phyloP scores from a whole-genome alignment of 2,888 invertebrate species.

The Lymantria dispar region DNA sequence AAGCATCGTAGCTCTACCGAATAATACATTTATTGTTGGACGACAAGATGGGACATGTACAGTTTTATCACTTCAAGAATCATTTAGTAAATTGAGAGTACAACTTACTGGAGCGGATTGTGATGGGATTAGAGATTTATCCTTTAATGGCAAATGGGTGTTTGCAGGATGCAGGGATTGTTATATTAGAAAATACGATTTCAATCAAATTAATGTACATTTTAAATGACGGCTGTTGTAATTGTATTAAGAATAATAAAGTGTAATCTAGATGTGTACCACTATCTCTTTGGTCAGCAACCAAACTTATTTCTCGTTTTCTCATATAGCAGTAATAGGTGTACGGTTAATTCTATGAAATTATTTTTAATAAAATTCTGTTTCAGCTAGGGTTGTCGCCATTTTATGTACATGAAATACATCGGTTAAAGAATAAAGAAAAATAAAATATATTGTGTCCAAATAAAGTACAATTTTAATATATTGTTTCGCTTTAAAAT shows the following conservation, averaged over 20 bases:
- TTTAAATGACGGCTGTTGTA: slow-evolving; percentile 53
- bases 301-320: too few relatives aligned
- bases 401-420: too few relatives aligned
- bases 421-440: too few relatives aligned
- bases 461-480: too few relatives aligned
- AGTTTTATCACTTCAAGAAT: slow-evolving; percentile 67
- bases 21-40: slow-evolving; percentile 79
- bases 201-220: slow-evolving; percentile 72
- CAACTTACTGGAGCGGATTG: slow-evolving; percentile 87
- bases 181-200: slow-evolving; percentile 84
- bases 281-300: too few relatives aligned
- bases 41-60: slow-evolving; percentile 85
- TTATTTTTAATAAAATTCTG: too few relatives aligned
- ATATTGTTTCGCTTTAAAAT: too few relatives aligned
- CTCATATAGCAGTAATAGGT: too few relatives aligned
- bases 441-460: too few relatives aligned
- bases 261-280: too few relatives aligned
- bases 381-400: too few relatives aligned
- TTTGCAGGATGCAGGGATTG: slow-evolving; percentile 85
- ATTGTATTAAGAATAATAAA: background rate
- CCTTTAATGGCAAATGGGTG: slow-evolving; percentile 82
- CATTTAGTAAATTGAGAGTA: slow-evolving; percentile 53
- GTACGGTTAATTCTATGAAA: too few relatives aligned
- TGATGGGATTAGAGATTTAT: slow-evolving; percentile 85
- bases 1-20: slow-evolving; percentile 69